These are phyloP conservation scores for Tapirus indicus DNA, from an alignment of 2,797 vertebrate genomes.

Conservation along the genomic window DNA sequence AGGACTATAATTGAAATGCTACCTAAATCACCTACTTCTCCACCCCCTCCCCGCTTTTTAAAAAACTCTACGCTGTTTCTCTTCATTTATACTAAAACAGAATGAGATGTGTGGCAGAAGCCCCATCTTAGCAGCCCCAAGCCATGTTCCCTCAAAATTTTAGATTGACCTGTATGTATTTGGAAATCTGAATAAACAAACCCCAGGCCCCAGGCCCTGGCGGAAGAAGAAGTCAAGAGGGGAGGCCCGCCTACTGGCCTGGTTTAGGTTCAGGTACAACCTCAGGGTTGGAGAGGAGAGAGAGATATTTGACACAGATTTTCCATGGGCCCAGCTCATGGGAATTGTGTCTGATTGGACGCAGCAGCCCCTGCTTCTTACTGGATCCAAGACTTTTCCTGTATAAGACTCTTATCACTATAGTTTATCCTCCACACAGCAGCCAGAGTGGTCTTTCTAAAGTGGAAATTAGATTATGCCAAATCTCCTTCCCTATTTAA, in stretches of 20 bases:
- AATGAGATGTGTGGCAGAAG: background rate
- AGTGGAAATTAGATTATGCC: background rate
- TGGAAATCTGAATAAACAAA: constrained; percentile 8
- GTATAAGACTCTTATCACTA: background rate
- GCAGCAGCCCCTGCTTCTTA: background rate
- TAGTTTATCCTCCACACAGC: background rate
- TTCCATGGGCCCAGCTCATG: background rate
- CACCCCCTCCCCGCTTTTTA: background rate
- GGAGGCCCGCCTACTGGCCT: background rate
- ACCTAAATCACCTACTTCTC: background rate
- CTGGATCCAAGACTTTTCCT: background rate
- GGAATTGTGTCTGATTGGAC: background rate
- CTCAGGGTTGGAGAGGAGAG: background rate
- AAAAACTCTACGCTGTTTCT: background rate
- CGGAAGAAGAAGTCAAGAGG: background rate
- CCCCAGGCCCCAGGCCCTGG: background rate
- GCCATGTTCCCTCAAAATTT: background rate
- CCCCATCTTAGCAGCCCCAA: background rate
- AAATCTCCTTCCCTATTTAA: background rate
- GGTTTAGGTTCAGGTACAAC: background rate
- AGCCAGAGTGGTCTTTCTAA: background rate
- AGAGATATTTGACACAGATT: background rate
- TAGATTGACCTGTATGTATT: background rate
- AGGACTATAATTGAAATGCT: background rate
- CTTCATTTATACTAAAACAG: background rate